Conservation (phyloP, 37 sponge, comb jelly and placozoan genomes). For the Petrosia ficiformis region DNA sequence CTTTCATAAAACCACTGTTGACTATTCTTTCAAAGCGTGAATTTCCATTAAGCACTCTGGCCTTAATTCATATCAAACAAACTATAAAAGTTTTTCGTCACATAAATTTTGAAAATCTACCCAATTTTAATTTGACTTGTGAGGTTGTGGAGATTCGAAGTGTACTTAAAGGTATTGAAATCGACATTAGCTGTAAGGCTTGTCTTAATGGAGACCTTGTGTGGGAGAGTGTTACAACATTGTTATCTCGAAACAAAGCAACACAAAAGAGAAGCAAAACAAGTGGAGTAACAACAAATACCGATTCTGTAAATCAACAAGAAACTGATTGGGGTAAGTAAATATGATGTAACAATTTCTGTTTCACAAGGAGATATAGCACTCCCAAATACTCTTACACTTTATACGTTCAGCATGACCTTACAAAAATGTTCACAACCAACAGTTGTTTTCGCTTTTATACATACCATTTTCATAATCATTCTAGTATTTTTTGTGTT, state of each 20-base stretch:
- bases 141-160: background rate
- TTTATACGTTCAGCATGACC: no score
- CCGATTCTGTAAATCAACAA: no score
- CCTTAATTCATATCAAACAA: constrained; percentile 30
- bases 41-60: constrained; percentile 40
- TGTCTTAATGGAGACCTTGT: constrained; percentile 4
- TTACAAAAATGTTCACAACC: no score
- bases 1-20: constrained; percentile 18
- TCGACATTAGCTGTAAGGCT: constrained; percentile 10
- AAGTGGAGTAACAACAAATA: no score
- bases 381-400: no score
- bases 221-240: constrained; percentile 24
- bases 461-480: no score
- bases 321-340: no score
- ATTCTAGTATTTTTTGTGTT: no score
- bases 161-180: constrained; percentile 20
- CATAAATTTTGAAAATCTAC: background rate
- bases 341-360: no score
- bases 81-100: constrained; percentile 2
- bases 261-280: background rate
- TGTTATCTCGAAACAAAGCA: constrained; percentile 26
- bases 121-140: background rate
- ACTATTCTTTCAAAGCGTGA: background rate
- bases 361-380: no score
- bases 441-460: no score